Percentiles rank a stretch among this genome's conserved stretches.
Evolutionary conservation across 2,888 invertebrate species (phyloP).

Genomic region (Steinernema hermaphroditum): DNA sequence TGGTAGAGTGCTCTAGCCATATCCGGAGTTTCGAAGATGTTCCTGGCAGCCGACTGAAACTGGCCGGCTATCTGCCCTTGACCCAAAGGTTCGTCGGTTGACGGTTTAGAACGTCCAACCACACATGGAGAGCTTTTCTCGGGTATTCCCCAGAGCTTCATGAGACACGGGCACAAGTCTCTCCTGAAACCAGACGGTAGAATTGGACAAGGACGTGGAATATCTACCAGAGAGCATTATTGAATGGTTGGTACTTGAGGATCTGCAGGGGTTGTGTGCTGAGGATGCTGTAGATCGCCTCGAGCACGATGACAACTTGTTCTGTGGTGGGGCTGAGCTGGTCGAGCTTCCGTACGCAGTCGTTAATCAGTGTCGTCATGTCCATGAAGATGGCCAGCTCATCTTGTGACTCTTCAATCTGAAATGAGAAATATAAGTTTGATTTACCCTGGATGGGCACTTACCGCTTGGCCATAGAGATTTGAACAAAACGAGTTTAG

Average conservation of each 20-base stretch:
- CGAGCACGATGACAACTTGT: conserved; percentile 41
- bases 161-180: conserved; percentile 33
- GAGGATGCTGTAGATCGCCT: conserved; percentile 54
- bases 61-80: conserved; percentile 49
- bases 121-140: conserved; percentile 16
- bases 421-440: background rate
- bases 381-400: conserved; percentile 61
- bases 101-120: background rate
- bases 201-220: background rate
- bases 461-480: conserved; percentile 47
- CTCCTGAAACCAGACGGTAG: conserved; percentile 35
- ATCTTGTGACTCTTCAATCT: conserved; percentile 45
- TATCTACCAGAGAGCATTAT: conserved; percentile 55
- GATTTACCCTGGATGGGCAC: conserved; percentile 9
- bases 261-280: conserved; percentile 52
- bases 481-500: conserved; percentile 60
- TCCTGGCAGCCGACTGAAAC: background rate
- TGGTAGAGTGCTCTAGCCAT: conserved; percentile 57
- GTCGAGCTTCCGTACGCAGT: conserved; percentile 49
- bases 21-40: conserved; percentile 52
- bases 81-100: conserved; percentile 41
- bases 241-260: conserved; percentile 47
- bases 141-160: conserved; percentile 10
- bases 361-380: conserved; percentile 54
- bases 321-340: conserved; percentile 24